phyloP scores from a whole-genome alignment of 2,113 vertebrate genomes.

The Tragelaphus imberbis region DNA sequence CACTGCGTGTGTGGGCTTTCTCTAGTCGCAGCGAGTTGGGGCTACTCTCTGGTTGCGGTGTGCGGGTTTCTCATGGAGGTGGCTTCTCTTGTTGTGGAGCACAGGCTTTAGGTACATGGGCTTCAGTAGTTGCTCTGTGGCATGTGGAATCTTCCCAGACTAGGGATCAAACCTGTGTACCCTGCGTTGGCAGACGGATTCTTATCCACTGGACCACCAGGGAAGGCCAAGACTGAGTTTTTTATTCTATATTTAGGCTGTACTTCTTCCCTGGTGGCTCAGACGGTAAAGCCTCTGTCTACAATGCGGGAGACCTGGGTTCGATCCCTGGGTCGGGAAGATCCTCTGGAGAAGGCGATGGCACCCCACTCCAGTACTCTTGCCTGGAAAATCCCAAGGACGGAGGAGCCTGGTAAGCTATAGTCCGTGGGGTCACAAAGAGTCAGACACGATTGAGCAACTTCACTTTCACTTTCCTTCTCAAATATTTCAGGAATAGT shows the following conservation, averaged over 20 bases:
- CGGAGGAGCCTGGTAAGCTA: too few species aligned
- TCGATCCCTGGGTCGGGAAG: too few species aligned
- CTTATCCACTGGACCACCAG: background rate
- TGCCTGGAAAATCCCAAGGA: too few species aligned
- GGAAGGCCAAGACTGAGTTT: background rate
- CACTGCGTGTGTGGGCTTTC: background rate
- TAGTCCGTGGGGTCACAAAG: too few species aligned
- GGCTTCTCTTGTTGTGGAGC: background rate
- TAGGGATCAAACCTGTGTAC: background rate
- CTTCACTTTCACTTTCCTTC: background rate
- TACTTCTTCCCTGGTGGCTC: background rate
- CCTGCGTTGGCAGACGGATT: background rate
- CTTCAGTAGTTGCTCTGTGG: background rate
- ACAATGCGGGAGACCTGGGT: too few species aligned
- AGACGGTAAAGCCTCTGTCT: too few species aligned
- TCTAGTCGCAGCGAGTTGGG: background rate
- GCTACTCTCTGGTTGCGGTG: background rate
- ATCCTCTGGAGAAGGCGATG: too few species aligned
- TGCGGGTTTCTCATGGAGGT: fast-evolving
- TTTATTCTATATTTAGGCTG: background rate
- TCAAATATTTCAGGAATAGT: background rate
- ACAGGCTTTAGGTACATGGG: background rate
- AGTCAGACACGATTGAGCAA: too few species aligned
- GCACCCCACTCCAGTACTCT: too few species aligned
- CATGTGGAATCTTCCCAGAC: background rate